Evolutionary conservation across 2,888 invertebrate species (phyloP).

Genomic region (Harpalus rubripes): DNA sequence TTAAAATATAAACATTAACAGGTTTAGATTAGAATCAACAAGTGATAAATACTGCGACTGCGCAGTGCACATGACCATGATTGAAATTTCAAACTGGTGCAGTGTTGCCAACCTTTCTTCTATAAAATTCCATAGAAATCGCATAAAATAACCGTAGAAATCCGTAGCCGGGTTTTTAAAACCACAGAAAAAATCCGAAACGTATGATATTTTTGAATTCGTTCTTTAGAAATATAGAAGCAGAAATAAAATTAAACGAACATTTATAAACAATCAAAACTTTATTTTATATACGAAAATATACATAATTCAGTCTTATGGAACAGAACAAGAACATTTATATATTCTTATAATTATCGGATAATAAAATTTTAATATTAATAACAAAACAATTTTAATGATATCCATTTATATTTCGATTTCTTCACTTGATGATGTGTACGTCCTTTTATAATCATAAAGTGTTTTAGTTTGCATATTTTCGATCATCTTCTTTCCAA

Average conservation of each 20-base stretch:
- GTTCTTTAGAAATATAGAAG: background rate
- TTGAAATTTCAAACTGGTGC: too few species aligned
- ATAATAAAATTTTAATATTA: background rate
- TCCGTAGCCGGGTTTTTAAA: background rate
- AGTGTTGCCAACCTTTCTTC: background rate
- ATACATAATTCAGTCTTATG: background rate
- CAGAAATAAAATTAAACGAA: background rate
- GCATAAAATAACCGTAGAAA: background rate
- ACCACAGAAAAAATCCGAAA: background rate
- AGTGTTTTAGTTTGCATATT: conserved; percentile 1
- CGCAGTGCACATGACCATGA: too few species aligned
- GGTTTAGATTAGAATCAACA: too few species aligned
- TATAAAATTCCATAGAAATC: background rate
- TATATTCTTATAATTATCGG: background rate
- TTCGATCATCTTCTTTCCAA: background rate
- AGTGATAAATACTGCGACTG: too few species aligned
- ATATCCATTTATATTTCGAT: background rate
- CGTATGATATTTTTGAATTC: background rate
- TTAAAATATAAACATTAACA: too few species aligned
- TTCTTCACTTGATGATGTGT: background rate
- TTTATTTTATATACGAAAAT: background rate
- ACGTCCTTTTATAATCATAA: background rate
- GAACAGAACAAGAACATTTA: background rate
- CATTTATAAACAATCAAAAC: background rate
- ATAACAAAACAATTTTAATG: background rate